Percentiles rank a stretch among this genome's conserved stretches.
These are phyloP conservation scores for Xanthia togata DNA, from an alignment of 2,888 invertebrate species.

Conservation along the genomic window DNA sequence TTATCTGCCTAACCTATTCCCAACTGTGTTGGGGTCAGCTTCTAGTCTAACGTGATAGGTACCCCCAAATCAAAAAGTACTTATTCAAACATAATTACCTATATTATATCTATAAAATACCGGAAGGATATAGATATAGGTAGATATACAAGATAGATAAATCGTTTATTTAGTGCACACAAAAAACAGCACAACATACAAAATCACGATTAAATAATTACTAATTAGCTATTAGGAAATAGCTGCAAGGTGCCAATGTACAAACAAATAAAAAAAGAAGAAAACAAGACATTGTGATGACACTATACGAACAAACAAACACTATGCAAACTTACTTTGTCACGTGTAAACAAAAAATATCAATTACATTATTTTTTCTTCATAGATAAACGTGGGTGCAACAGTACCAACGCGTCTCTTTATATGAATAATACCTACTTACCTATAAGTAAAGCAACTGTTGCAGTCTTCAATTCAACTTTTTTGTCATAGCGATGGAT, in stretches of 20 bases:
- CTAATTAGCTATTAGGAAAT: too few relatives aligned
- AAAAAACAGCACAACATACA: too few relatives aligned
- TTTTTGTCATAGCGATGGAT: background rate
- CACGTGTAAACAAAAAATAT: background rate
- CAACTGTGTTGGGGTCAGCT: background rate
- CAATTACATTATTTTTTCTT: background rate
- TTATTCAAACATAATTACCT: background rate
- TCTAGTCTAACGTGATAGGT: too few relatives aligned
- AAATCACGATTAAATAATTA: too few relatives aligned
- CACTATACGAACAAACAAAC: too few relatives aligned
- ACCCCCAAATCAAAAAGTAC: background rate
- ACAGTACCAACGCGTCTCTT: background rate
- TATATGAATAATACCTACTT: background rate
- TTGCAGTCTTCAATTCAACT: background rate
- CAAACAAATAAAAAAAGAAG: too few relatives aligned
- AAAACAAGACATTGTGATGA: too few relatives aligned
- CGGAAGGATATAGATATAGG: background rate
- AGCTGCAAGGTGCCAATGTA: too few relatives aligned
- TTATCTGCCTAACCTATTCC: background rate
- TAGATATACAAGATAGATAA: too few relatives aligned
- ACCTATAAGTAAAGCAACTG: background rate
- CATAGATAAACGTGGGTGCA: background rate
- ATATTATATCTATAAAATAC: background rate
- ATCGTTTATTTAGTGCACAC: too few relatives aligned
- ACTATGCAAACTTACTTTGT: background rate